These are phyloP conservation scores for Thera britannica DNA, from an alignment of 2,888 invertebrate species.

Conservation along the genomic window DNA sequence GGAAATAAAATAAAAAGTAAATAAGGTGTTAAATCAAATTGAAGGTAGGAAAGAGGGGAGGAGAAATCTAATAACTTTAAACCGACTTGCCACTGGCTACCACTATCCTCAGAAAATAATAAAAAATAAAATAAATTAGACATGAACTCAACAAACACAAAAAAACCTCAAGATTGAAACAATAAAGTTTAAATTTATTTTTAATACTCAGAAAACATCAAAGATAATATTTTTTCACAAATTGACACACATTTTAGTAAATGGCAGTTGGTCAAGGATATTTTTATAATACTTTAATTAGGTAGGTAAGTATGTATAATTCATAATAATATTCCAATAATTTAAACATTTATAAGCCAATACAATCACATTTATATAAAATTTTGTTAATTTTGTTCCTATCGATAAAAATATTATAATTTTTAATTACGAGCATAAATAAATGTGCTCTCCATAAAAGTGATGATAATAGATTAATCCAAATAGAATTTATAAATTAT, in stretches of 20 bases:
- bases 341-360: conserved; percentile 51
- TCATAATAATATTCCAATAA: conserved; percentile 40
- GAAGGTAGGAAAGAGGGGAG: neutral
- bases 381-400: conserved; percentile 42
- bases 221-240: conserved; percentile 61
- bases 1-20: conserved; percentile 21
- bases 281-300: conserved; percentile 35
- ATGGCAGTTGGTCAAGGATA: conserved; percentile 66
- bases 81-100: neutral
- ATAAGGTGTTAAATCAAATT: neutral
- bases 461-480: conserved; percentile 1
- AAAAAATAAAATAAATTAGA: neutral
- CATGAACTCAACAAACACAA: neutral
- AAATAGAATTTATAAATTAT: neutral
- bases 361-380: conserved; percentile 51
- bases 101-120: neutral
- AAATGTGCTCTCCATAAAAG: conserved; percentile 7
- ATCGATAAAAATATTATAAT: conserved; percentile 23
- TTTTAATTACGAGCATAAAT: conserved; percentile 11
- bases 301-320: conserved; percentile 22
- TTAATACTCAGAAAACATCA: conserved; percentile 63
- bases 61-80: too few species aligned
- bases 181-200: conserved; percentile 46
- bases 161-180: conserved; percentile 19
- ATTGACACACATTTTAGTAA: conserved; percentile 64